Base-by-base conservation (phyloP, 2,797 vertebrate species). In the Pseudocheirus occidentalis region DNA sequence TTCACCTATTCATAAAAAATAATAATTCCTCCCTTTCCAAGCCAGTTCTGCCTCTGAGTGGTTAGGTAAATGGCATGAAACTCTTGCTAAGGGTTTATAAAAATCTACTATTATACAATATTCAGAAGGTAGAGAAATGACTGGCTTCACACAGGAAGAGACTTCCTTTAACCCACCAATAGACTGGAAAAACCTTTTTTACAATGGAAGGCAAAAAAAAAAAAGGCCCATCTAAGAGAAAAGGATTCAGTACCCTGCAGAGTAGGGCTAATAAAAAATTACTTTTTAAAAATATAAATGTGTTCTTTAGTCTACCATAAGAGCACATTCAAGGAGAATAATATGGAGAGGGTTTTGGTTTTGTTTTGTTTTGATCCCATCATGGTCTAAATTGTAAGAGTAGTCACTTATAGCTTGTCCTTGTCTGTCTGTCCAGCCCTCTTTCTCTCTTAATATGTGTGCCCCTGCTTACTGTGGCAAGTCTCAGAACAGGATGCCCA, bases 231-330 rank as follows among this genome's bases (percentile, higher is more conserved):
- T 16, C 21, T 24, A 28, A 53, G 21, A 95, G 91, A 73, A 58
- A 0, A 0, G 46, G 54, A 81, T 29, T 89, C 40, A 27, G 92
- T 46, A 28, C 21, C 56, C 16, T 0, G 3, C 0, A 55, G 55
- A 58, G 92, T 92, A 91, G 62, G 62, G 53, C 50, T 90, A 12
- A 66, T 5, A 18, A 55, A 27, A 18, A 55, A 27, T 16, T 54
- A 59, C 57, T 50, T 46, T 81, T 66, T 54, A 11, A 92, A 24
- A 21, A 28, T 52, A 58, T n/a, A 40, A 7, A 2, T 0, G 9
- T 9, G 87, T 62, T 54, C 18, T 53, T 16, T 81, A 50, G 56
- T 29, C 16, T 28, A 46, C 40, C 29, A 29, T 93, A 5, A 0
- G n/a, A 92, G 52, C 46, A 12, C 21, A 3, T 14, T 87, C 9